Percentiles rank a stretch among this genome's conserved stretches.
Conservation (phyloP, 2,113 vertebrate species). For the Stegastes partitus region DNA sequence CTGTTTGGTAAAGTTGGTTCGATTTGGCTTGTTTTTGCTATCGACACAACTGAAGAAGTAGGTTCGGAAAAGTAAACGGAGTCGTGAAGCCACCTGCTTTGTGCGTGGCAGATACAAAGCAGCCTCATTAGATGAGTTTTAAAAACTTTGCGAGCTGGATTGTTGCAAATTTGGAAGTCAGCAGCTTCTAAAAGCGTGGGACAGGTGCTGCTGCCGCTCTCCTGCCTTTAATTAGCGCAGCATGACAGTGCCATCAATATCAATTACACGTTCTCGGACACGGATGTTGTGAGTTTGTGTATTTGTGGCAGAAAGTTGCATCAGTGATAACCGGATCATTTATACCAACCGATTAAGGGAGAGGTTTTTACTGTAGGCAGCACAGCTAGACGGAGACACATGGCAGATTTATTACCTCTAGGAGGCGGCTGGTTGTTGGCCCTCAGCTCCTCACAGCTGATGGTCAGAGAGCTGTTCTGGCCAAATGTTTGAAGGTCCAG, state of each 20-base stretch:
- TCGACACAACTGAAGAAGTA: not conserved
- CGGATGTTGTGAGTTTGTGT: slow-evolving; percentile 18
- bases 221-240: slow-evolving; percentile 55
- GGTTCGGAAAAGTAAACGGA: slow-evolving; percentile 13
- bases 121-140: not conserved
- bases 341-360: slow-evolving; percentile 5
- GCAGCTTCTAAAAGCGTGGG: slow-evolving; percentile 19
- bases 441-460: slow-evolving; percentile 34
- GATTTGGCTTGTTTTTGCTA: slow-evolving; percentile 10
- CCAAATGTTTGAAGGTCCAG: slow-evolving; percentile 45
- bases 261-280: slow-evolving; percentile 41
- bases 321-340: slow-evolving; percentile 26
- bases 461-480: slow-evolving; percentile 2
- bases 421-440: slow-evolving; percentile 47
- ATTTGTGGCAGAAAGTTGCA: slow-evolving; percentile 11
- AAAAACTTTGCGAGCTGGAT: not conserved
- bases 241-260: slow-evolving; percentile 49
- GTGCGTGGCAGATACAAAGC: slow-evolving; percentile 3
- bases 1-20: slow-evolving; percentile 9
- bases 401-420: slow-evolving; percentile 51
- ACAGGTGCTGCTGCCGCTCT: slow-evolving; percentile 46
- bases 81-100: not conserved
- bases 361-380: slow-evolving; percentile 15
- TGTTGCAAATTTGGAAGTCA: slow-evolving; percentile 18
- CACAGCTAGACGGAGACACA: slow-evolving; percentile 22